Conservation (phyloP, 2,888 invertebrate genomes). For the Rotaria magnacalcarata region DNA sequence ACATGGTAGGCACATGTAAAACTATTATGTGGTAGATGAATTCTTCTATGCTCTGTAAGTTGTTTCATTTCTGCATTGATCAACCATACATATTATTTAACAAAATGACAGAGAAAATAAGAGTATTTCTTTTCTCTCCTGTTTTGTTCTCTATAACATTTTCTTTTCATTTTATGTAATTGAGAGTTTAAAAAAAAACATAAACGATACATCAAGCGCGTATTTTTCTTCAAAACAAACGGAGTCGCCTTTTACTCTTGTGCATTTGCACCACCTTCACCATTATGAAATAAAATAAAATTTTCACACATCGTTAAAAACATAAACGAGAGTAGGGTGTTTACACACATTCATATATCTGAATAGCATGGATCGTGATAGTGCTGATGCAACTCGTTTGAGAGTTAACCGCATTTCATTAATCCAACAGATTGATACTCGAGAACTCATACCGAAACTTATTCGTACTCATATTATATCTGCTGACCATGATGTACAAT, state of each 20-base stretch:
- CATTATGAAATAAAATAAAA: too few relatives aligned
- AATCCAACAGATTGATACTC: not conserved
- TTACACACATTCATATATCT: not conserved
- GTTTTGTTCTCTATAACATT: too few relatives aligned
- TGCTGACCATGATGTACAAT: not conserved
- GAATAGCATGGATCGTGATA: not conserved
- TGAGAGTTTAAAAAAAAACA: too few relatives aligned
- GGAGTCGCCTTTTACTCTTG: not conserved
- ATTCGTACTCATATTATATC: not conserved
- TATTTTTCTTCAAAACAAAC: not conserved
- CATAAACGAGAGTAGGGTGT: not conserved
- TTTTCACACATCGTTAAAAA: too few relatives aligned
- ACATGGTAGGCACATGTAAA: too few relatives aligned
- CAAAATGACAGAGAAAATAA: too few relatives aligned
- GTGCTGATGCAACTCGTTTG: not conserved
- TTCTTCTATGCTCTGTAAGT: too few relatives aligned
- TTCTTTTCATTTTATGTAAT: too few relatives aligned
- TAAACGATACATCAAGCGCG: not conserved
- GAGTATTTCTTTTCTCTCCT: too few relatives aligned
- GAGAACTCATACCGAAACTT: not conserved
- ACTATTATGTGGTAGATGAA: too few relatives aligned
- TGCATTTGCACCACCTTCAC: not conserved
- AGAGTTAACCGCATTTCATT: not conserved
- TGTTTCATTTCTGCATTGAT: too few relatives aligned
- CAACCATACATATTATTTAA: too few relatives aligned